phyloP scores from a whole-genome alignment of 2,888 invertebrate species.

The Leucoma salicis region DNA sequence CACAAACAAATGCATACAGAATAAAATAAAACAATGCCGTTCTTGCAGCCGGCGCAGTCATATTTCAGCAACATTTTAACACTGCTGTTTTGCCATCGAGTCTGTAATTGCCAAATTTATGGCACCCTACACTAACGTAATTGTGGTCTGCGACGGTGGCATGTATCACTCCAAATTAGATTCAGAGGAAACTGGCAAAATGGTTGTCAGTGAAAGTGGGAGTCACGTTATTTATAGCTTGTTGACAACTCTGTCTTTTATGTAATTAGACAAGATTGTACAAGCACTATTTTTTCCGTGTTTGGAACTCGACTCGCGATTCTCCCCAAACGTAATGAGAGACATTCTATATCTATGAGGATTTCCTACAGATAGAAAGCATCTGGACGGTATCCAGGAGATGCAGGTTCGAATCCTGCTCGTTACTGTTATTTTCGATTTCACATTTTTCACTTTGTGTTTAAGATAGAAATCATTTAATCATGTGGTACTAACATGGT shows the following conservation, averaged over 20 bases:
- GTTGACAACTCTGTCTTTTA: slow-evolving; percentile 36
- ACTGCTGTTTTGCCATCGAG: slow-evolving; percentile 59
- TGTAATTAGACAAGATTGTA: slow-evolving; percentile 1
- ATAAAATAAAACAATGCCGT: not conserved
- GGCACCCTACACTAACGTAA: slow-evolving; percentile 73
- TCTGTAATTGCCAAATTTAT: slow-evolving; percentile 79
- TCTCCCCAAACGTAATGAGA: too few relatives aligned
- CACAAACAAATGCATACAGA: too few relatives aligned
- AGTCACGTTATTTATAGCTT: slow-evolving; percentile 42
- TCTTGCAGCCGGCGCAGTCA: not conserved
- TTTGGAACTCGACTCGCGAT: too few relatives aligned
- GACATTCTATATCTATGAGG: too few relatives aligned
- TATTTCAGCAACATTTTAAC: slow-evolving; percentile 54
- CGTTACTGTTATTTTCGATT: too few relatives aligned
- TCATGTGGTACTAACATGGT: too few relatives aligned
- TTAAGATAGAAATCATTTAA: too few relatives aligned
- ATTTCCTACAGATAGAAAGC: too few relatives aligned
- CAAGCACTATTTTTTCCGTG: too few relatives aligned
- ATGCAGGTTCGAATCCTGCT: too few relatives aligned
- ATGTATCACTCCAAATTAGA: slow-evolving; percentile 79
- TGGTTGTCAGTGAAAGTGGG: slow-evolving; percentile 57
- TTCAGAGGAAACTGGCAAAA: slow-evolving; percentile 60
- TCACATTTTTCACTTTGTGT: too few relatives aligned
- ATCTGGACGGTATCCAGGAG: too few relatives aligned
- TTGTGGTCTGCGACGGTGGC: slow-evolving; percentile 67